Percentiles rank a stretch among this genome's conserved stretches.
These are phyloP conservation scores for Operophtera brumata DNA, from an alignment of 2,888 invertebrate genomes.

Conservation along the genomic window DNA sequence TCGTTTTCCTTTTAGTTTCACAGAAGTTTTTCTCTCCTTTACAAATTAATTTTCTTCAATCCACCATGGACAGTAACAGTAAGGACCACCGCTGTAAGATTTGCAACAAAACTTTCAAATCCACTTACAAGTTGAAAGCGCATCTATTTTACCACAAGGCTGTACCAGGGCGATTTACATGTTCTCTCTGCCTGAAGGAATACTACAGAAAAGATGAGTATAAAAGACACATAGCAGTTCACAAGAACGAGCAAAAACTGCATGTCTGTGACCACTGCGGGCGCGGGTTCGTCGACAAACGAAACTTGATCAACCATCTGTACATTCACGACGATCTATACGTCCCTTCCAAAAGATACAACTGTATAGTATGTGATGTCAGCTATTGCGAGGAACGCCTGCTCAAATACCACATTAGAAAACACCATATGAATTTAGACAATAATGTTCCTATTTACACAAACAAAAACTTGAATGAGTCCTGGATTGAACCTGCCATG, in stretches of 20 bases:
- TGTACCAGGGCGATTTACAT: constrained; percentile 47
- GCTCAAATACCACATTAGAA: constrained; percentile 55
- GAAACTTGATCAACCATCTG: constrained; percentile 53
- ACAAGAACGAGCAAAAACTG: constrained; percentile 37
- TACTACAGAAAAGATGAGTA: constrained; percentile 56
- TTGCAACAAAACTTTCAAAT: constrained; percentile 46
- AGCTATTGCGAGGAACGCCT: constrained; percentile 56
- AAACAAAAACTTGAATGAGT: constrained; percentile 53
- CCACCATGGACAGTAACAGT: constrained; percentile 26
- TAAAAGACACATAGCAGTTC: constrained; percentile 43
- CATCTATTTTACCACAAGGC: constrained; percentile 54
- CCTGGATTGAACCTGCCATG: constrained; percentile 58
- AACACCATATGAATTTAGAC: constrained; percentile 53
- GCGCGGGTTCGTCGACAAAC: constrained; percentile 53
- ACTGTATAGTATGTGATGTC: constrained; percentile 53
- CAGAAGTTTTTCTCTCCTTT: no score
- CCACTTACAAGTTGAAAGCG: constrained; percentile 42
- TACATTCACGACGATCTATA: constrained; percentile 53
- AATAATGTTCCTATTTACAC: constrained; percentile 31
- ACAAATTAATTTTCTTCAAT: background rate
- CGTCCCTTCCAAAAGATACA: constrained; percentile 29
- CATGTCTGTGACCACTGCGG: constrained; percentile 59
- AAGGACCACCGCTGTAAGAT: constrained; percentile 43
- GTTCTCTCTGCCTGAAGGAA: constrained; percentile 49
- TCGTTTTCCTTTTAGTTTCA: background rate